Base-by-base conservation (phyloP, 2,113 vertebrate genomes). In the Mesocricetus auratus region DNA sequence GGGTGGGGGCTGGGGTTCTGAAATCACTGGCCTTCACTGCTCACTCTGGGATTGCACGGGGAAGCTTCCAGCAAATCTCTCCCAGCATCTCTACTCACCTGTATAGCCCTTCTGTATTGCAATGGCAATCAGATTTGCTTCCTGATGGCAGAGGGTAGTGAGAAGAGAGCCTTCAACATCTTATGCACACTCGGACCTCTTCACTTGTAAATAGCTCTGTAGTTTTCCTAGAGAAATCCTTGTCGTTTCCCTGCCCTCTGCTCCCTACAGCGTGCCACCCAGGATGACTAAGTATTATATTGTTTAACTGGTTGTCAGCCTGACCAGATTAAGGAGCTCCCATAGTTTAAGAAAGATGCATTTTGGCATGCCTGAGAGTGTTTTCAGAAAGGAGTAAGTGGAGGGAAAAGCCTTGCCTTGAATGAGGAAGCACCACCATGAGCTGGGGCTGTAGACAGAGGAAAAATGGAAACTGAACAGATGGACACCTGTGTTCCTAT, bases 221-320 rank as follows among this genome's bases (percentile, higher is more conserved):
- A 33, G 39, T 89, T 93, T 94, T 22, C 53, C 42, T 21, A 7
- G 19, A 74, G 39, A 77, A 29, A 36, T 62, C 36, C 26, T 42
- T 64, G 86, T n/a, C 42, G 45, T 60, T 53, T 58, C 36, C 13
- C 45, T 0, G 2, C 3, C 22, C 42, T 1, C 11, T 11, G 1
- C 17, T 8, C 3, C 3, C 16, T 6, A 12, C 36, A 9, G 29
- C 62, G 36, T 17, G 22, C 15, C 6, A 1, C 8, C 29, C 64
- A 17, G 88, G 66, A 83, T 62, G 36, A 86, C 24, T 4, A 85
- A 39, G 21, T 64, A 50, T 83, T 24, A 0, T 71, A 53, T n/a
- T 17, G 42, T 4, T 71, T 17, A 26, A 29, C 13, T 56, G 33
- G 53, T 58, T 39, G 86, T 69, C 86, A 73, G 7, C 22, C 4